A percentile compares a stretch with the other conserved stretches of the same genome.
Evolutionary conservation across 2,113 vertebrate species (phyloP).

Genomic region (human): GRCh38 chr4:127134001-127134500

Average conservation of each 20-base stretch:
- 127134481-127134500: background rate
- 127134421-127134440: background rate
- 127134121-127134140: background rate
- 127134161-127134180: background rate
- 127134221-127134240: constrained; percentile 16
- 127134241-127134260: background rate
- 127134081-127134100: background rate
- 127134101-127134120: background rate
- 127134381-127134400: constrained; percentile 9
- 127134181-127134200: background rate
- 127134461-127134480: background rate
- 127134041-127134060: background rate
- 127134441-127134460: background rate
- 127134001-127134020: background rate
- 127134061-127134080: background rate
- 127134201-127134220: background rate
- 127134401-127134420: background rate
- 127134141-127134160: background rate
- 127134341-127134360: background rate
- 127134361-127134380: background rate
- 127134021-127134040: background rate
- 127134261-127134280: background rate
- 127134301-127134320: background rate
- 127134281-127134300: constrained; percentile 23
- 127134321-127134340: background rate